Evolutionary conservation across 2,888 invertebrate genomes (phyloP), one percentile per base, ranked within the genome.

Genomic region (Trachelus troglodyta): DNA sequence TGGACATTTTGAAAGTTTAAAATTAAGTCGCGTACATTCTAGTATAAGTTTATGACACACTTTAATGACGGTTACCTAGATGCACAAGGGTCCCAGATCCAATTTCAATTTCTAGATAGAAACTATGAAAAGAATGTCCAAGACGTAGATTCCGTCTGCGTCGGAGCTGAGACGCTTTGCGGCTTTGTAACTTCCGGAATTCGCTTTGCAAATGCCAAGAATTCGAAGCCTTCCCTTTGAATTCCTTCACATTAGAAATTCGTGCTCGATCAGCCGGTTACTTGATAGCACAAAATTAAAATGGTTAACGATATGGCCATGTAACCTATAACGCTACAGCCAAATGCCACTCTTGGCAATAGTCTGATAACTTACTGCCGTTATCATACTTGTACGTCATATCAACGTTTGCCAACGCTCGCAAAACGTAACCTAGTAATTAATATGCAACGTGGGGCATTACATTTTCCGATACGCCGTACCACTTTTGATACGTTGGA

Each of bases 301-400:
- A 71, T 15, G 71, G 31, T 71, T 31, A 34, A 30, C 71, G 12
- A 34, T 12, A 34, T 3, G 71, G 12, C 71, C 71, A 12, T 23
- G 6, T 23, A 23, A 34, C 35, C 74, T n/a, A 74, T 34, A 34
- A 35, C 15, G n/a, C 35, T 34, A 31, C 74, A 35, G 74, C 35
- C 74, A 74, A 74, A 74, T 74, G 74, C 23, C 74, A 35, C 35
- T 74, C 12, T 35, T 74, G 74, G 35, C 74, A 74, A 31, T 31
- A 71, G 71, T 34, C 33, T 33, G 31, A 71, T 71, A 71, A 9
- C 71, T 34, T 4, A 71, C 31, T 71, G 71, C 71, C 71, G 31
- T 34, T 34, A 71, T 71, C 71, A 71, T 33, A 71, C 71, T 34
- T 31, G 33, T 12, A 34, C 71, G 71, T 31, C 15, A 31, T 31